Evolutionary conservation across 2,888 invertebrate genomes (phyloP), one percentile per base, ranked within the genome.

Genomic region (Meiosimyza platycephala): DNA sequence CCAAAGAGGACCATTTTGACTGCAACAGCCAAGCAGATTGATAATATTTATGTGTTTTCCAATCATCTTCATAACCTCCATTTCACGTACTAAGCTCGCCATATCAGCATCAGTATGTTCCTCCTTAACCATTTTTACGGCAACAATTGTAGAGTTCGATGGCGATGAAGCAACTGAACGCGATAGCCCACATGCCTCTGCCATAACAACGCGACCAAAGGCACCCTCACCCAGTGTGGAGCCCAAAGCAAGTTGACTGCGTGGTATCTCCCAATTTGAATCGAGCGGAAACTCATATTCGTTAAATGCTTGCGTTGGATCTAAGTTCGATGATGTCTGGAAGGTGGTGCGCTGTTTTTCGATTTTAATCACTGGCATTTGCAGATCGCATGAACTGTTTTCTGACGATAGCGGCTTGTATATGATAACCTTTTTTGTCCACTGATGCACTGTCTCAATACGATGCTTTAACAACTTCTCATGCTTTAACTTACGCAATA

Each of bases 51-150:
- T 96, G 86, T 99, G 98, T 78, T 95, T 94, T 40, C 99, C 99
- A 74, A 98, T 96, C 92, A 95, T 95, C 88, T 99, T 99, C 99
- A 99, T 99, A 90, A 99, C 95, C 85, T 98, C 98, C 98, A 99
- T 98, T 87, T 99, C 99, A 0, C 96, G 95, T 15, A 99, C 97
- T 71, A 99, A 88, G 79, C 98, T 98, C 90, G 96, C 95, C 93
- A 99, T 94, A 85, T 99, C 99, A 3, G 95, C 92, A 84, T 99
- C 99, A 0, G 96, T 97, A 85, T 99, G 98, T 54, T 96, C 96
- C 88, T 97, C 97, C 91, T 99, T 99, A 69, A 99, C 90, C 96
- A 98, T 98, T 88, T 99, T 99, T 1, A 99, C 98, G 40, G 99
- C 99, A 0, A 98, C 98, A 7, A 95, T 92, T n/a, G 79, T 81